phyloP scores from a whole-genome alignment of 1,140 invertebrate genomes.

The Caenorhabditis briggsae region DNA sequence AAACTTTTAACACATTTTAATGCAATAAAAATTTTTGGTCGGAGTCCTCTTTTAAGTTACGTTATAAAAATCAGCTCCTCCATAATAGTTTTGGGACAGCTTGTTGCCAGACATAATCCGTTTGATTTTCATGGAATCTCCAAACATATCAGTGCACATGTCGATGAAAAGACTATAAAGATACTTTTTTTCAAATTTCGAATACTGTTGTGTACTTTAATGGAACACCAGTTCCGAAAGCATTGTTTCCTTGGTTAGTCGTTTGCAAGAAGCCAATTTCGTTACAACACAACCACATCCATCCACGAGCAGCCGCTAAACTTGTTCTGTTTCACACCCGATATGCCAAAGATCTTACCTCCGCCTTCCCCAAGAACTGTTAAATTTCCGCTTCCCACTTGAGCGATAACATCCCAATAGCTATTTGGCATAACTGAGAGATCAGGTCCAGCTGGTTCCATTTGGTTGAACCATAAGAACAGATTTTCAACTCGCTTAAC shows the following conservation, averaged over 20 bases:
- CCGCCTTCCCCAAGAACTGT: slow-evolving; percentile 44
- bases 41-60: too few relatives aligned
- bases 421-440: slow-evolving; percentile 55
- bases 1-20: too few relatives aligned
- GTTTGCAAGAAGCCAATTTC: slow-evolving; percentile 67
- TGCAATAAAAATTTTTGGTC: too few relatives aligned
- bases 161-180: slow-evolving; percentile 65
- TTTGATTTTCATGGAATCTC: slow-evolving; percentile 51
- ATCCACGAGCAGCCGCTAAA: slow-evolving; percentile 54
- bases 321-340: neutral
- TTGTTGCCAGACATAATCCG: slow-evolving; percentile 59
- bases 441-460: slow-evolving; percentile 37
- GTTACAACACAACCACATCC: slow-evolving; percentile 70
- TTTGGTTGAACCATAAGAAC: slow-evolving; percentile 54
- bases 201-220: slow-evolving; percentile 50
- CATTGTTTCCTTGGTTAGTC: slow-evolving; percentile 65
- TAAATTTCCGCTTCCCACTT: slow-evolving; percentile 30
- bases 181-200: neutral
- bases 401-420: slow-evolving; percentile 60
- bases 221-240: slow-evolving; percentile 61
- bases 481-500: slow-evolving; percentile 48
- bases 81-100: slow-evolving; percentile 63
- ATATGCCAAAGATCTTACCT: neutral
- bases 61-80: slow-evolving; percentile 59
- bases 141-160: slow-evolving; percentile 68